Percentiles rank a stretch among this genome's conserved stretches.
Conservation (phyloP, 2,113 vertebrate genomes). For the Vulpes vulpes region DNA sequence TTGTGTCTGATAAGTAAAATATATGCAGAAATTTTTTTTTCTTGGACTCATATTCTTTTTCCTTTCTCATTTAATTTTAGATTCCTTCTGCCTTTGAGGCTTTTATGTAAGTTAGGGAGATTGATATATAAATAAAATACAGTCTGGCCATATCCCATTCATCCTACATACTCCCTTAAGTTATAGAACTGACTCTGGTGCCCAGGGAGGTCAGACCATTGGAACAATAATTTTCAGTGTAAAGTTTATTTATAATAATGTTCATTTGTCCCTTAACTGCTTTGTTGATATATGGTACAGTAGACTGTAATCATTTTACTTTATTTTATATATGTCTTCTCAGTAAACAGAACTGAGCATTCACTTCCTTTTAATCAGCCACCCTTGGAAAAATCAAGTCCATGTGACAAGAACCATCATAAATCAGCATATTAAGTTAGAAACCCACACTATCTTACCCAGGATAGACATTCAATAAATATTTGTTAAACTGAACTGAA, state of each 20-base stretch:
- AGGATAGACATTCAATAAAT: not conserved
- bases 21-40: conserved; percentile 20
- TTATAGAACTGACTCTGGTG: not conserved
- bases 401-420: not conserved
- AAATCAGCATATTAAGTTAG: not conserved
- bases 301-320: not conserved
- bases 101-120: conserved; percentile 67
- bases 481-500: not conserved
- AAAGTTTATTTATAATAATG: conserved; percentile 45
- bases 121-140: conserved; percentile 73
- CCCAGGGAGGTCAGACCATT: not conserved
- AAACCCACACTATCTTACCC: not conserved
- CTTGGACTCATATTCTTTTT: conserved; percentile 43
- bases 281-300: not conserved
- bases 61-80: conserved; percentile 68
- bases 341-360: not conserved
- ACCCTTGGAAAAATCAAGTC: not conserved
- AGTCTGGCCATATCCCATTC: conserved; percentile 53
- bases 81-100: conserved; percentile 65
- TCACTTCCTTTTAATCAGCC: not conserved
- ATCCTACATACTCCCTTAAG: conserved; percentile 19
- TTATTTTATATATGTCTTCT: not conserved
- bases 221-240: not conserved
- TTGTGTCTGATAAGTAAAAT: conserved; percentile 45
- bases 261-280: conserved; percentile 19